Base-by-base conservation (phyloP, 2,888 invertebrate species). In the Cosmopolites sordidus region DNA sequence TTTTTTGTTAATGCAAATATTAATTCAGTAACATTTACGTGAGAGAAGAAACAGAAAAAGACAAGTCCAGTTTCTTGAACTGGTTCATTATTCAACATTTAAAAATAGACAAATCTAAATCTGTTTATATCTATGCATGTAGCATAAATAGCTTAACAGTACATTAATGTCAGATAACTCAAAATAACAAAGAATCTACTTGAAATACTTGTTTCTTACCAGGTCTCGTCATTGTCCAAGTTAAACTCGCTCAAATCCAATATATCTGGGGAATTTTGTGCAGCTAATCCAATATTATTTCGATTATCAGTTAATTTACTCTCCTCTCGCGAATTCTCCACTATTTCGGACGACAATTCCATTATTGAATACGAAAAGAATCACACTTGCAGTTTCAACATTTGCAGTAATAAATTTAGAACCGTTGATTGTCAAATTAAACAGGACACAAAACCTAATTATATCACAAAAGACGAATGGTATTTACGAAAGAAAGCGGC, bases 161-260 rank as follows among this genome's bases (percentile, higher is more conserved):
- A 33, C 11, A 4, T 33, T 33, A 33, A 22, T 22, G 22, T 22
- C 22, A 22, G 22, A 22, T 22, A 22, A 22, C 22, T 18, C 22
- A 43, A 18, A 18, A 6, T 9, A 27, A 27, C 9, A 9, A 27
- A 33, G n/a, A 4, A 33, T 33, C 12, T 12, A 6, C n/a, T 33
- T 33, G 11, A 33, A 33, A 33, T 33, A 12, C n/a, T 33, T 9
- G 8, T 12, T 30, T n/a, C 45, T 44, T 44, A 44, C 45, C 45
- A 44, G 6, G 45, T 44, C 15, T 44, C 45, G 4, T 44, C 45
- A 44, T 27, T 15, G 22, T 44, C 33, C 1, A 44, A 44, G 29
- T 44, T 16, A 14, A 44, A 15, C 11, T 30, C 33, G 14, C 16
- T 33, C 2, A 44, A 14, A 14, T 44, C 45, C 33, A 44, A 30